Evolutionary conservation across 2,113 vertebrate genomes (phyloP).

Genomic region (Turnix velox): DNA sequence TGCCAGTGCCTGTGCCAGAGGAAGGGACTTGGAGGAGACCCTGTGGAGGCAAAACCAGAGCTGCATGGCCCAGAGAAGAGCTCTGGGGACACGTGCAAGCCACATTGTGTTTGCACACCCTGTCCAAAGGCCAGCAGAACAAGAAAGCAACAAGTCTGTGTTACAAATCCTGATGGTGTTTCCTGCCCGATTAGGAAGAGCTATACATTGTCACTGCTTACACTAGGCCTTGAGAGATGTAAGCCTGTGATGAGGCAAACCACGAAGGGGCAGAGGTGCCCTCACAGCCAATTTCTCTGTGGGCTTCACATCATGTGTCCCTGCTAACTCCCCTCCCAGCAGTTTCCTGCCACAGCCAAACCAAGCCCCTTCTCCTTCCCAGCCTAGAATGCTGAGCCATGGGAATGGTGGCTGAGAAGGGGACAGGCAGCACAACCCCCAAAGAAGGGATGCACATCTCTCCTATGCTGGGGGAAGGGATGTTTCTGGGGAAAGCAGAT

Average conservation of each 20-base stretch:
- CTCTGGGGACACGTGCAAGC: neutral
- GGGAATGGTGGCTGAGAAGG: neutral
- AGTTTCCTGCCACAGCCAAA: neutral
- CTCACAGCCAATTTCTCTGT: neutral
- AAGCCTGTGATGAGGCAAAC: rapidly evolving
- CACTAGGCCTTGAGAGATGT: neutral
- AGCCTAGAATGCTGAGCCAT: rapidly evolving
- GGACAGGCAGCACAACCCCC: neutral
- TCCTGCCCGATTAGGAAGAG: neutral
- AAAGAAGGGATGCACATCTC: neutral
- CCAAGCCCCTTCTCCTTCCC: neutral
- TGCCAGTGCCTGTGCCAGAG: rapidly evolving
- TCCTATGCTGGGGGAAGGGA: neutral
- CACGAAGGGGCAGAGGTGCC: neutral
- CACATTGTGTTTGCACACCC: rapidly evolving
- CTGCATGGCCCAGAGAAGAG: neutral
- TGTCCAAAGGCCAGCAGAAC: neutral
- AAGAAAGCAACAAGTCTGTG: neutral
- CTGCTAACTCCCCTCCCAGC: neutral
- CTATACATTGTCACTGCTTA: neutral
- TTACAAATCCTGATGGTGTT: neutral
- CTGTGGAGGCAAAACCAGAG: rapidly evolving
- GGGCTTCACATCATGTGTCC: neutral
- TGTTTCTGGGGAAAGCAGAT: neutral
- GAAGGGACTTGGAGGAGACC: neutral